Conservation (phyloP, 23 tunicate species). For the Halocynthia aurantium region DNA sequence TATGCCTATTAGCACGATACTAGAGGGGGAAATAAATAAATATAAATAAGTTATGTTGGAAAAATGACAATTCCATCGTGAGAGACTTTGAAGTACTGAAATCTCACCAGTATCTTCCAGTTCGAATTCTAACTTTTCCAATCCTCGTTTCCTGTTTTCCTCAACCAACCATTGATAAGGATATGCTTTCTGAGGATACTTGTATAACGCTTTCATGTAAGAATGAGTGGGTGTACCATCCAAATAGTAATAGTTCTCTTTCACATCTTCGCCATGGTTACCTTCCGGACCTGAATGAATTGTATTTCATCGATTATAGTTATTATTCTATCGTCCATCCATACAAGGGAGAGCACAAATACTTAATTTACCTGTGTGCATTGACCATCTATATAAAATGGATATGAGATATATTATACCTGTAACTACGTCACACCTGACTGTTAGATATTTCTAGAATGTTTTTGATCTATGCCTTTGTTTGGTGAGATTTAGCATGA, state of each 20-base stretch:
- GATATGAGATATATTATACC: too few relatives aligned
- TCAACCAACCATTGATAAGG: slow-evolving; percentile 52
- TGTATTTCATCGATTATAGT: too few relatives aligned
- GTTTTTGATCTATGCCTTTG: too few relatives aligned
- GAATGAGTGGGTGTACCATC: slow-evolving; percentile 91
- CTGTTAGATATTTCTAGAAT: too few relatives aligned
- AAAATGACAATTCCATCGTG: too few relatives aligned
- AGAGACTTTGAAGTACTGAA: background rate
- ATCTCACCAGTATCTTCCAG: slow-evolving; percentile 64
- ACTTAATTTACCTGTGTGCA: too few relatives aligned
- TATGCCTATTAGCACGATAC: background rate
- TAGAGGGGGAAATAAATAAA: background rate
- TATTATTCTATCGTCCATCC: too few relatives aligned
- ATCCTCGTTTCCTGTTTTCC: slow-evolving; percentile 41
- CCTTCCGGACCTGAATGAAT: slow-evolving; percentile 69
- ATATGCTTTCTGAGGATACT: slow-evolving; percentile 68
- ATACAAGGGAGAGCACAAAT: too few relatives aligned
- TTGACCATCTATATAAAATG: too few relatives aligned
- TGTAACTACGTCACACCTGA: too few relatives aligned
- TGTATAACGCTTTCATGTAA: slow-evolving; percentile 84
- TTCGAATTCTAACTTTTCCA: slow-evolving; percentile 63
- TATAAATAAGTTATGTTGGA: background rate
- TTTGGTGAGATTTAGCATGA: too few relatives aligned
- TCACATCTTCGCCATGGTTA: slow-evolving; percentile 94
- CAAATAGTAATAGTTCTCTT: slow-evolving; percentile 86